Evolutionary conservation across 2,113 vertebrate species (phyloP).

Genomic region (Melierax canorus): DNA sequence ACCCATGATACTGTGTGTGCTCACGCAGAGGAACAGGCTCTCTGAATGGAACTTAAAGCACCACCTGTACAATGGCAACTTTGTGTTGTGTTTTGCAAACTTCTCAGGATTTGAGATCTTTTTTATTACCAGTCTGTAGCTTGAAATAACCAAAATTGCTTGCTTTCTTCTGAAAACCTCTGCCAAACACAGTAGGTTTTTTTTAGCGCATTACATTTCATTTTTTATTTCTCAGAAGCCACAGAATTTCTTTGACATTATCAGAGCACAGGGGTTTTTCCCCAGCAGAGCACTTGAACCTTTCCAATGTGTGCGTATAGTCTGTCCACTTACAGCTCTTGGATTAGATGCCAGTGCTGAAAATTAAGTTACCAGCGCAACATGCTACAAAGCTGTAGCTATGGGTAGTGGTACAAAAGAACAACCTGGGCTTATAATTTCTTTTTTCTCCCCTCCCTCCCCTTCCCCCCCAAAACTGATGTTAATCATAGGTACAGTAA

Average conservation of each 20-base stretch:
- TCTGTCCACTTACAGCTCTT: not conserved
- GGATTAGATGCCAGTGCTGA: not conserved
- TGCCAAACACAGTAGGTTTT: not conserved
- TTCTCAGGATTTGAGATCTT: not conserved
- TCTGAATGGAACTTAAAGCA: not conserved
- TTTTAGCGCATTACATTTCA: not conserved
- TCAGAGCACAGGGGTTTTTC: not conserved
- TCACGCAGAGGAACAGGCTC: rapidly evolving
- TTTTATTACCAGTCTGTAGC: not conserved
- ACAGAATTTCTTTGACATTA: not conserved
- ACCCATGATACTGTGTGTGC: not conserved
- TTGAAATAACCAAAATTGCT: not conserved
- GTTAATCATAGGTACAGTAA: not conserved
- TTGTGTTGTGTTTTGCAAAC: not conserved
- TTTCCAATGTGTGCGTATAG: not conserved
- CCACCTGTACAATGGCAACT: not conserved
- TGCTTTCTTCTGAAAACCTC: not conserved
- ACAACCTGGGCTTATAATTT: not conserved
- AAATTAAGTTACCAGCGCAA: not conserved
- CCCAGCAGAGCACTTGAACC: not conserved
- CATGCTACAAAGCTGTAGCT: not conserved
- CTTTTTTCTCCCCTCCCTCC: no score
- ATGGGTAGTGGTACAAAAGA: not conserved
- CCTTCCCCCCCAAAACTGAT: no score
- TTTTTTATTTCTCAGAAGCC: not conserved